Base-by-base conservation (phyloP, 1,140 invertebrate species). In the Drosophila azteca region DNA sequence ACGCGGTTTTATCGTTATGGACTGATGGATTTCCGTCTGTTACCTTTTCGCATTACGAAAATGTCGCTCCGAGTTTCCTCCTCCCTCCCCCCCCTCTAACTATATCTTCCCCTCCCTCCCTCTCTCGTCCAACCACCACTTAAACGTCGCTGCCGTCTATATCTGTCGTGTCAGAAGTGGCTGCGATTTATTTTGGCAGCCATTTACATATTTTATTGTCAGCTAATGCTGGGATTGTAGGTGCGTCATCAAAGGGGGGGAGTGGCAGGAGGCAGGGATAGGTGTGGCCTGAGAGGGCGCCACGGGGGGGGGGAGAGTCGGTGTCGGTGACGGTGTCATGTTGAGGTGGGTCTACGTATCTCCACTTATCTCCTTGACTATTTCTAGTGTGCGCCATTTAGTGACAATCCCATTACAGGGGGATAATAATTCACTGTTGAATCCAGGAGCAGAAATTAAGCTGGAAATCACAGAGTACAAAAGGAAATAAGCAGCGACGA, bases 201-300 rank as follows among this genome's bases (percentile, higher is more conserved):
- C 83, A 87, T 88, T 87, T 88, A 82, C 82, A 87, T 87, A 87
- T 87, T 87, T 87, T 82, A 87, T 72, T 75, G 78, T 60, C 83
- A 82, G 70, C 79, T 88, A 88, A 88, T 84, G 81, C 24, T 65
- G 44, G 35, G 39, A 11, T 31, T 15, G 9, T 49, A 66, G 65
- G 65, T 68, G 66, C 39, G 31, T 35, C 31, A 1, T 20, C 17
- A 20, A 20, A 20, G 17, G 17, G 17, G 17, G 17, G 17, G 17
- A 20, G 17, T 20, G 17, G 17, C n/a, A n/a, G n/a, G n/a, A n/a
- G n/a, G n/a, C n/a, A n/a, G n/a, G n/a, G n/a, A n/a, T n/a, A n/a
- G n/a, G n/a, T n/a, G n/a, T n/a, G n/a, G n/a, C n/a, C n/a, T n/a
- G n/a, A n/a, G 17, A 20, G 17, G 17, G 1, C 17, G 17, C 17